Conservation (phyloP, 2,113 vertebrate genomes). For the Austrofundulus limnaeus region DNA sequence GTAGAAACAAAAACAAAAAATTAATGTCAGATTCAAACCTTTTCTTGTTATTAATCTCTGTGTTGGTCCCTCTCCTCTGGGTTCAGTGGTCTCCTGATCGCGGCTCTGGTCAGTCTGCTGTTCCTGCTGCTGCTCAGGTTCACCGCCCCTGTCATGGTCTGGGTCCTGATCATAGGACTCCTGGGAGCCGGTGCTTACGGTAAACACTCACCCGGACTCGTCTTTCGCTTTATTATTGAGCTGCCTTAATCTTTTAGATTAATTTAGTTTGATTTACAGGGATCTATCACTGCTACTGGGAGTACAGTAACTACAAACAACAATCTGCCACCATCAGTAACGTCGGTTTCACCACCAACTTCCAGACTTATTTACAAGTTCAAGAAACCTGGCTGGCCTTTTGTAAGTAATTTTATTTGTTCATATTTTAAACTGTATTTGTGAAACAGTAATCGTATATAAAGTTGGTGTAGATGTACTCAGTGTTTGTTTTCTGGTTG, state of each 20-base stretch:
- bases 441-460: too few species aligned
- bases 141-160: slow-evolving; percentile 82
- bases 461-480: too few species aligned
- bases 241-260: background rate
- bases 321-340: slow-evolving; percentile 62
- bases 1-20: too few species aligned
- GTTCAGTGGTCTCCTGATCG: slow-evolving; percentile 80
- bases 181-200: slow-evolving; percentile 83
- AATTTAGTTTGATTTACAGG: slow-evolving; percentile 59
- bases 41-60: background rate
- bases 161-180: slow-evolving; percentile 84
- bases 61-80: background rate
- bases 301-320: slow-evolving; percentile 75
- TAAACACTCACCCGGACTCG: too few species aligned
- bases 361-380: slow-evolving; percentile 80
- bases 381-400: slow-evolving; percentile 90
- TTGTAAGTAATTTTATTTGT: slow-evolving; percentile 70
- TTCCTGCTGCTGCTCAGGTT: slow-evolving; percentile 88
- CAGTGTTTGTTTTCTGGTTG: background rate
- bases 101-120: slow-evolving; percentile 85
- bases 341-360: slow-evolving; percentile 83
- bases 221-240: too few species aligned
- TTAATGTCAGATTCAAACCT: too few species aligned
- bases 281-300: slow-evolving; percentile 88
- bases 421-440: too few species aligned